These are phyloP conservation scores for Malurus elegans DNA, from an alignment of 2,113 vertebrate genomes.

Conservation along the genomic window DNA sequence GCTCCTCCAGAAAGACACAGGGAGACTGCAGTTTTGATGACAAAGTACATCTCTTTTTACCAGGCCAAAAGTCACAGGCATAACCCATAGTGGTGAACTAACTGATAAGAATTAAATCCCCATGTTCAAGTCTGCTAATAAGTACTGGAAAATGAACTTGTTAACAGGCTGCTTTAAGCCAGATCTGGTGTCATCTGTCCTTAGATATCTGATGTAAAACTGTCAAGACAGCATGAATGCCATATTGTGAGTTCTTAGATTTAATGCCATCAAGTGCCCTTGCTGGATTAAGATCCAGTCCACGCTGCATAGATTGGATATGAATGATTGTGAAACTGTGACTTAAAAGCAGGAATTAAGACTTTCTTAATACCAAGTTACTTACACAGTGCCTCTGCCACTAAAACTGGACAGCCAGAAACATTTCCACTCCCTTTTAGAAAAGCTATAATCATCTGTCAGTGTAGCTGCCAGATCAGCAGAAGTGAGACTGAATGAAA, in stretches of 20 bases:
- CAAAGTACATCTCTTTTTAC: background rate
- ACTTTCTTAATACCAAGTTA: background rate
- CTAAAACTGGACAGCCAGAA: background rate
- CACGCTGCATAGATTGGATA: background rate
- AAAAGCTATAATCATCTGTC: background rate
- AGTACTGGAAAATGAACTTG: background rate
- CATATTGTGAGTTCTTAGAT: background rate
- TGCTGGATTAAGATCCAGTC: background rate
- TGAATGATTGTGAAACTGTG: background rate
- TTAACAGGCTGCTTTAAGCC: background rate
- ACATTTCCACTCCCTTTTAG: background rate
- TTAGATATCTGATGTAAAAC: background rate
- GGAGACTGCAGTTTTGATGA: background rate
- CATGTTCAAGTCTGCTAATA: background rate
- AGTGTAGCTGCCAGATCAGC: background rate
- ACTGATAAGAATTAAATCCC: slow-evolving; percentile 8
- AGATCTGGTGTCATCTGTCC: background rate
- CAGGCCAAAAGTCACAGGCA: background rate
- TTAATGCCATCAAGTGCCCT: background rate
- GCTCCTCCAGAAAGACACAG: background rate
- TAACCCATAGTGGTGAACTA: background rate
- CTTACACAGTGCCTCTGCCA: background rate
- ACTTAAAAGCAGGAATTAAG: background rate
- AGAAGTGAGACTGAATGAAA: background rate
- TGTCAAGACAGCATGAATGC: background rate